Evolutionary conservation across 35 echinoderm and acorn worm genomes (phyloP).

Genomic region (Lytechinus variegatus): DNA sequence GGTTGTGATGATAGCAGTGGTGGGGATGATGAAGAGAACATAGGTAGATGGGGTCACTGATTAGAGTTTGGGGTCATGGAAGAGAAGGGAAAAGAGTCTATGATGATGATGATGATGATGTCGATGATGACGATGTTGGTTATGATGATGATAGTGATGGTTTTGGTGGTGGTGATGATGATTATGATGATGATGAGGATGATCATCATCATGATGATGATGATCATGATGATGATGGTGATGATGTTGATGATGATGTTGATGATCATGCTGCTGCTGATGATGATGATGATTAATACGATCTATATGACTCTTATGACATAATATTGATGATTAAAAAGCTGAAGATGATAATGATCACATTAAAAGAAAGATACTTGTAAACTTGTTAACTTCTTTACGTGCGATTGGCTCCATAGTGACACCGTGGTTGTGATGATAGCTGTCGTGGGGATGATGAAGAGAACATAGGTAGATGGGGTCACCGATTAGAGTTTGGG

Average conservation of each 20-base stretch:
- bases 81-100: not conserved
- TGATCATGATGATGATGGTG: not conserved
- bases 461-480: too few relatives aligned
- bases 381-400: too few relatives aligned
- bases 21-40: too few relatives aligned
- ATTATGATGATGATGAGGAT: not conserved
- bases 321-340: not conserved
- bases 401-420: too few relatives aligned
- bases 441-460: too few relatives aligned
- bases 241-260: not conserved
- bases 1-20: too few relatives aligned
- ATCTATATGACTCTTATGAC: not conserved
- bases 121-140: not conserved
- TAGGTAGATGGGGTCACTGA: too few relatives aligned
- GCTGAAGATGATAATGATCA: too few relatives aligned
- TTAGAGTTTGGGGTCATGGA: not conserved
- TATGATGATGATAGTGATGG: not conserved
- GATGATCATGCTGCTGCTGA: not conserved
- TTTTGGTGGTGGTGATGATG: not conserved
- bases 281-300: not conserved
- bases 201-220: not conserved
- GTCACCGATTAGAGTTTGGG: too few relatives aligned
- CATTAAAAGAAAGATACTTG: too few relatives aligned
- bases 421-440: too few relatives aligned
- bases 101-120: slow-evolving; percentile 8